Evolutionary conservation across 1,140 invertebrate genomes (phyloP).

Genomic region (Cherax quadricarinatus): DNA sequence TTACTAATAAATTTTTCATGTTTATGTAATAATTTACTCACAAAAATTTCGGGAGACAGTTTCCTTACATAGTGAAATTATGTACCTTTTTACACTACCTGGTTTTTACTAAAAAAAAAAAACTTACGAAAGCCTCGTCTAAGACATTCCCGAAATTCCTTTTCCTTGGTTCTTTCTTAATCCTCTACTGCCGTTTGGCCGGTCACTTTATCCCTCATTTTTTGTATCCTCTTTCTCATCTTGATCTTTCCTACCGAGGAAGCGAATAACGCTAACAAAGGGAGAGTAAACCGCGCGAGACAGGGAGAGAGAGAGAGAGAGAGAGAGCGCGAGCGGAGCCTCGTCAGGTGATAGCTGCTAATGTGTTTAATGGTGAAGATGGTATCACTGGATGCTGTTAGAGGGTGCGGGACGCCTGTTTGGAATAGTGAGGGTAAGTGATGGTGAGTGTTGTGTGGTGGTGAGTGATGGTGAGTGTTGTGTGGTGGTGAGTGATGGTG

Average conservation of each 20-base stretch:
- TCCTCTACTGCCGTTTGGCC: not conserved
- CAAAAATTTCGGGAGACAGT: no score
- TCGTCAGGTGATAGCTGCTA: not conserved
- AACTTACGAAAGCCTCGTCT: not conserved
- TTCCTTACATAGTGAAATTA: no score
- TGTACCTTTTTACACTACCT: no score
- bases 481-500: no score
- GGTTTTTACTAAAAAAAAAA: no score
- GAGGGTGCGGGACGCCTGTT: not conserved
- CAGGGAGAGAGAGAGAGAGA: not conserved
- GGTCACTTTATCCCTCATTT: not conserved
- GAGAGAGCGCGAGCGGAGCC: not conserved
- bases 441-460: no score
- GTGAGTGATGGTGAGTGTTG: no score
- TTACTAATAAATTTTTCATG: no score
- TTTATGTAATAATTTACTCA: no score
- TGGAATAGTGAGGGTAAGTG: no score
- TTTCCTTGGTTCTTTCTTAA: not conserved
- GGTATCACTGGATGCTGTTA: not conserved
- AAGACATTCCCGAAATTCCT: not conserved
- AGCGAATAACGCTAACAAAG: not conserved
- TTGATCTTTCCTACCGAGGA: not conserved
- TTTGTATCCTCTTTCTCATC: not conserved
- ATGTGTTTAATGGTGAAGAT: conserved; percentile 27
- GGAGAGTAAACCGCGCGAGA: not conserved